Evolutionary conservation across 2,888 invertebrate genomes (phyloP).

Genomic region (Acleris cristana): DNA sequence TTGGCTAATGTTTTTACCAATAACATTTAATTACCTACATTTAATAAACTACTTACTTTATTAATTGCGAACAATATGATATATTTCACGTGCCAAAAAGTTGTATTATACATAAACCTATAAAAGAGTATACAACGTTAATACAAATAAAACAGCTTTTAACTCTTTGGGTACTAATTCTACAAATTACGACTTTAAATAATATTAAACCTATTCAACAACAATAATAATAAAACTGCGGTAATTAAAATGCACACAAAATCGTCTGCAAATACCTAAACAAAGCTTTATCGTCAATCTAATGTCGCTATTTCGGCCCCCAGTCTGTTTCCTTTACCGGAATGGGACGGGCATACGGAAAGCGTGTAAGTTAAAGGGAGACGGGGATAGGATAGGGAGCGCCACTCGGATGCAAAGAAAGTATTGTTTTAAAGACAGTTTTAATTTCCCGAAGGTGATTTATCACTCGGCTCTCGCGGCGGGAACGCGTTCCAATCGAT

Average conservation of each 20-base stretch:
- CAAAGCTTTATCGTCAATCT: constrained; percentile 46
- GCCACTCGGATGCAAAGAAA: constrained; percentile 65
- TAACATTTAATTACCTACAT: too few relatives aligned
- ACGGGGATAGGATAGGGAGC: constrained; percentile 49
- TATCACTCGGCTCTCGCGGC: constrained; percentile 71
- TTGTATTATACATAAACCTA: too few relatives aligned
- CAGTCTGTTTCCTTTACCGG: constrained; percentile 39
- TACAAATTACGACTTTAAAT: too few relatives aligned
- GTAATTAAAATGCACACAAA: constrained; percentile 47
- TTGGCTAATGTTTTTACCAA: too few relatives aligned
- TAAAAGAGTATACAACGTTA: too few relatives aligned
- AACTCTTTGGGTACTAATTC: too few relatives aligned
- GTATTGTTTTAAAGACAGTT: constrained; percentile 83
- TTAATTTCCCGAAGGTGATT: constrained; percentile 85
- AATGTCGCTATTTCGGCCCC: constrained; percentile 42
- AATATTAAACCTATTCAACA: too few relatives aligned
- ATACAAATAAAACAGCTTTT: too few relatives aligned
- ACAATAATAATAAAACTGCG: constrained; percentile 22
- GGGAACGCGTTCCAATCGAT: constrained; percentile 62
- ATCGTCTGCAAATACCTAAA: constrained; percentile 49
- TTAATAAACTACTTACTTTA: too few relatives aligned
- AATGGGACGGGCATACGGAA: constrained; percentile 41
- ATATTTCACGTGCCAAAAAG: too few relatives aligned
- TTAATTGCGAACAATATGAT: too few relatives aligned
- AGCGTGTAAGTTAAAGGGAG: constrained; percentile 40